phyloP scores from a whole-genome alignment of 2,113 vertebrate genomes.

The Brachypteracias leptosomus region DNA sequence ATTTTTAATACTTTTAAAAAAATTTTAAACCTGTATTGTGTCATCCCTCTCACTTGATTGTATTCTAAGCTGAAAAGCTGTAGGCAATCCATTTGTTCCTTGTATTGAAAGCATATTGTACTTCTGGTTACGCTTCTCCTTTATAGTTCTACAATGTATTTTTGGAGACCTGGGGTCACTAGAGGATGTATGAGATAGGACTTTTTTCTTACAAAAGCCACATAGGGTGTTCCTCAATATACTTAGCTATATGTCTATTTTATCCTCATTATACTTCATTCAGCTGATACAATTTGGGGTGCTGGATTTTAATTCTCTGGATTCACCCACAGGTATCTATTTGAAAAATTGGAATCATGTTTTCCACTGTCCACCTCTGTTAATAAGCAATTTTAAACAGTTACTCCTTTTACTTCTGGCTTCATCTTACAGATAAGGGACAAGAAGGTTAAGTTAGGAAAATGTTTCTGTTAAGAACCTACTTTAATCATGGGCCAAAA shows the following conservation, averaged over 20 bases:
- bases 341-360: neutral
- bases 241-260: neutral
- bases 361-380: neutral
- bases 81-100: neutral
- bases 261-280: neutral
- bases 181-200: neutral
- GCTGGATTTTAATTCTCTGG: neutral
- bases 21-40: neutral
- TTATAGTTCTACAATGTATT: neutral
- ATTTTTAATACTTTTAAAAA: neutral
- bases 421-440: neutral
- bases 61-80: neutral
- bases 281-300: neutral
- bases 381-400: neutral
- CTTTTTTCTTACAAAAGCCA: neutral
- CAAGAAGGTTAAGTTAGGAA: neutral
- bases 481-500: neutral
- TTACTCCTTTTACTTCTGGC: neutral
- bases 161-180: neutral
- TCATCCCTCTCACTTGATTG: neutral
- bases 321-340: neutral
- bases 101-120: neutral
- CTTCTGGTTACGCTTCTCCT: neutral
- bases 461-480: neutral
- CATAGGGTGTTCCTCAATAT: neutral